Percentiles rank a stretch among this genome's conserved stretches.
Evolutionary conservation across 2,888 invertebrate genomes (phyloP).

Genomic region (Physocephala rufipes): DNA sequence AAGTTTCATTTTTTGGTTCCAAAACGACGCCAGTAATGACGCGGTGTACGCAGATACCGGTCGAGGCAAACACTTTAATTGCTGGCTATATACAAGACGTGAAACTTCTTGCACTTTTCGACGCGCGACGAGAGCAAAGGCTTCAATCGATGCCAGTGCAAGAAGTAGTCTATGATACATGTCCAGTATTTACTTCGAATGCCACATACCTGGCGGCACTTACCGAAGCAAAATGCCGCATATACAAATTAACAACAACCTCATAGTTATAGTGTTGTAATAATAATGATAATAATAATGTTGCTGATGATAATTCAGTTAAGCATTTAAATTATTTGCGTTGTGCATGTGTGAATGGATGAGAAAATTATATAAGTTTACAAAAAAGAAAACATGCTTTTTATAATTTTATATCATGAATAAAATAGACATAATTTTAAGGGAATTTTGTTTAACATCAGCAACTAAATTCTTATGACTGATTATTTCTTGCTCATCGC

Average conservation of each 20-base stretch:
- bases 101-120: slow-evolving; percentile 74
- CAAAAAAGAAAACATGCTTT: too few relatives aligned
- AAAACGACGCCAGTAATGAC: slow-evolving; percentile 74
- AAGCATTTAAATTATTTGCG: too few relatives aligned
- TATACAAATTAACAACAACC: slow-evolving; percentile 69
- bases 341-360: too few relatives aligned
- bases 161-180: slow-evolving; percentile 75
- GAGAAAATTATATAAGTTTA: too few relatives aligned
- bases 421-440: too few relatives aligned
- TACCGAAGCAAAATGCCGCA: slow-evolving; percentile 73
- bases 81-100: slow-evolving; percentile 81
- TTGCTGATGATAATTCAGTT: too few relatives aligned
- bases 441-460: too few relatives aligned
- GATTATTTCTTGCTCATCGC: too few relatives aligned
- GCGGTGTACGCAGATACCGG: slow-evolving; percentile 58
- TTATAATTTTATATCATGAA: too few relatives aligned
- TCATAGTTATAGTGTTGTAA: slow-evolving; percentile 29
- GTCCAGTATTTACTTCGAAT: slow-evolving; percentile 69
- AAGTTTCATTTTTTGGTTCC: slow-evolving; percentile 75
- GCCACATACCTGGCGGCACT: slow-evolving; percentile 71
- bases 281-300: too few relatives aligned
- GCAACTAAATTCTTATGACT: too few relatives aligned
- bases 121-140: slow-evolving; percentile 69
- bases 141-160: slow-evolving; percentile 70
- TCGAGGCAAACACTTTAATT: slow-evolving; percentile 71